A percentile compares a stretch with the other conserved stretches of the same genome.
phyloP scores from a whole-genome alignment of 2,797 vertebrate genomes.

The Bufotes viridis region DNA sequence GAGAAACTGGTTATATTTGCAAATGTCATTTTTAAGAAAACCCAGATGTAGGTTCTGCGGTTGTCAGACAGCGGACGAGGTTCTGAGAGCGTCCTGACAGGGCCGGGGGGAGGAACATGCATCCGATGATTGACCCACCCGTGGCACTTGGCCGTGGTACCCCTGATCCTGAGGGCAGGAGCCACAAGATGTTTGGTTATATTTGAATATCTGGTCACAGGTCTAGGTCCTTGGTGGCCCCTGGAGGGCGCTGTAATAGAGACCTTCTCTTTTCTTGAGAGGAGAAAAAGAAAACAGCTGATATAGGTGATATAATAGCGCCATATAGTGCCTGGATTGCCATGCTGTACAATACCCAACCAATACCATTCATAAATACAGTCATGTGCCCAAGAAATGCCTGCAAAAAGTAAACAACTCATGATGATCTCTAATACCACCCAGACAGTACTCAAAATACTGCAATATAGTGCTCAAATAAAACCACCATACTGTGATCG shows the following conservation, averaged over 20 bases:
- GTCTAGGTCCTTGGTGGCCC: too few species aligned
- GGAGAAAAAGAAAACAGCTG: neutral
- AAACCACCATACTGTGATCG: neutral
- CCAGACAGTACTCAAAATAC: neutral
- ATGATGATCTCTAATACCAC: too few species aligned
- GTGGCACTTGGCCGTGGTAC: too few species aligned
- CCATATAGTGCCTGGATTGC: neutral
- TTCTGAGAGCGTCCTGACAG: neutral
- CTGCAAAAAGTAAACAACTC: too few species aligned
- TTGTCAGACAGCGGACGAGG: neutral
- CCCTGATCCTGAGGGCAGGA: neutral
- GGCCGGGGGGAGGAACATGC: neutral
- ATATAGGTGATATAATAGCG: neutral
- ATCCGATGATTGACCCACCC: neutral
- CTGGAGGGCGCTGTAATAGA: too few species aligned
- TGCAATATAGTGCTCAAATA: neutral
- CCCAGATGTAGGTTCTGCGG: neutral
- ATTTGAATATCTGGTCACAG: neutral
- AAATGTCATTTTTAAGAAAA: conserved; percentile 9
- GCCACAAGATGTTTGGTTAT: too few species aligned
- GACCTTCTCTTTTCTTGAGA: neutral
- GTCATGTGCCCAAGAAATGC: neutral
- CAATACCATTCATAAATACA: neutral
- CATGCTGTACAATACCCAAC: neutral
- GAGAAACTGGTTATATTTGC: conserved; percentile 16